Conservation (phyloP, 1,140 invertebrate genomes). For the Papilio aristodemus region DNA sequence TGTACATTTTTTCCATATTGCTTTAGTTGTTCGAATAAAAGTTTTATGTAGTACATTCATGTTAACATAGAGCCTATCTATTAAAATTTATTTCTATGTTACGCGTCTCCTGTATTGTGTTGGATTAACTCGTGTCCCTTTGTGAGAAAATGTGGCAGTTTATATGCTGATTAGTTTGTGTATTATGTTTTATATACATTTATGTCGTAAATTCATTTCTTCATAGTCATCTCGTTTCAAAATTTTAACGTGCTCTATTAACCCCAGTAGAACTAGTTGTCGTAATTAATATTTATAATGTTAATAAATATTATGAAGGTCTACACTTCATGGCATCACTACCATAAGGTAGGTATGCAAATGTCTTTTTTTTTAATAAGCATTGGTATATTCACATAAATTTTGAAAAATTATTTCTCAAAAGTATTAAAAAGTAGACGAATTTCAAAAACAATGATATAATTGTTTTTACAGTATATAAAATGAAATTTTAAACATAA, state of each 20-base stretch:
- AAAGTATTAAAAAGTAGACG: too few species aligned
- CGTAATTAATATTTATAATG: not conserved
- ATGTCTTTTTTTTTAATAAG: too few species aligned
- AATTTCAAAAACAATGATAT: too few species aligned
- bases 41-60: not conserved
- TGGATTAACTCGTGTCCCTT: not conserved
- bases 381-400: too few species aligned
- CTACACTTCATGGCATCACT: not conserved
- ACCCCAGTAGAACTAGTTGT: not conserved
- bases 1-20: conserved; percentile 14
- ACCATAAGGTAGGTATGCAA: not conserved
- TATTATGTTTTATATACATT: not conserved
- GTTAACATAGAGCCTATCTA: not conserved
- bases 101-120: not conserved
- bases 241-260: not conserved
- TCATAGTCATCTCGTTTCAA: not conserved
- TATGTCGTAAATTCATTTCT: not conserved
- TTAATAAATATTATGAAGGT: not conserved
- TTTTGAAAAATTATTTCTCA: too few species aligned
- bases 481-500: too few species aligned
- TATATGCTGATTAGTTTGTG: not conserved
- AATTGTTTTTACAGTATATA: too few species aligned
- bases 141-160: conserved; percentile 9
- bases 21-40: not conserved
- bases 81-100: not conserved